Percentiles rank a stretch among this genome's conserved stretches.
These are phyloP conservation scores for Drosophila serrata DNA, from an alignment of 1,140 invertebrate genomes.

Conservation along the genomic window DNA sequence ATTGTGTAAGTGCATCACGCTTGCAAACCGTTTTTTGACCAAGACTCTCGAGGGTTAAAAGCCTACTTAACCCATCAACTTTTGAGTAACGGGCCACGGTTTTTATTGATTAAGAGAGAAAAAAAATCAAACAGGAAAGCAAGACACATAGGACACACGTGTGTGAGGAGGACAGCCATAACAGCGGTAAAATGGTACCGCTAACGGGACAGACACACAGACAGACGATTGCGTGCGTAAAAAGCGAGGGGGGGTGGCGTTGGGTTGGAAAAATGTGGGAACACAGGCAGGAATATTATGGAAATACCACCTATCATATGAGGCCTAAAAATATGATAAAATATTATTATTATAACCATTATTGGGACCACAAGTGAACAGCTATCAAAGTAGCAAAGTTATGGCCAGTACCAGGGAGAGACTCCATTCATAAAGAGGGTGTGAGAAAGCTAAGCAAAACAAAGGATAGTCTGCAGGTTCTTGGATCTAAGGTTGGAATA, in stretches of 20 bases:
- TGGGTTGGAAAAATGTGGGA: constrained; percentile 4
- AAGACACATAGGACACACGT: constrained; percentile 12
- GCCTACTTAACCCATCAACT: constrained; percentile 37
- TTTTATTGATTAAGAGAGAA: constrained; percentile 51
- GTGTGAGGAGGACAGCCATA: constrained; percentile 25
- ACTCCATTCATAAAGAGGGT: background rate
- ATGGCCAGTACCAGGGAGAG: background rate
- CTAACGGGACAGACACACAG: constrained; percentile 46
- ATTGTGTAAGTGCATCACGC: constrained; percentile 49
- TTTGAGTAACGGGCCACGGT: constrained; percentile 21
- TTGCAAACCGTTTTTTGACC: constrained; percentile 30
- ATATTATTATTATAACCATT: constrained; percentile 19
- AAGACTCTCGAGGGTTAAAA: constrained; percentile 14
- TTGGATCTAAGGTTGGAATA: background rate
- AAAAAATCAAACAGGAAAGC: constrained; percentile 4
- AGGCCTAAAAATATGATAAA: constrained; percentile 23
- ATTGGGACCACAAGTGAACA: constrained; percentile 11
- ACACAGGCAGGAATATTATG: background rate
- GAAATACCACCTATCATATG: constrained; percentile 7
- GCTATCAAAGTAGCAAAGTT: background rate
- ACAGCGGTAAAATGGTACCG: constrained; percentile 32
- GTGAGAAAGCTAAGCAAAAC: background rate
- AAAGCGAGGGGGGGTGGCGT: constrained; percentile 13
- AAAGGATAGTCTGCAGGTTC: background rate
- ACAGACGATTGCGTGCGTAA: constrained; percentile 59